Evolutionary conservation across 2,113 vertebrate genomes (phyloP), one percentile per base, ranked within the genome.

Genomic region (Chionodraco myersi): DNA sequence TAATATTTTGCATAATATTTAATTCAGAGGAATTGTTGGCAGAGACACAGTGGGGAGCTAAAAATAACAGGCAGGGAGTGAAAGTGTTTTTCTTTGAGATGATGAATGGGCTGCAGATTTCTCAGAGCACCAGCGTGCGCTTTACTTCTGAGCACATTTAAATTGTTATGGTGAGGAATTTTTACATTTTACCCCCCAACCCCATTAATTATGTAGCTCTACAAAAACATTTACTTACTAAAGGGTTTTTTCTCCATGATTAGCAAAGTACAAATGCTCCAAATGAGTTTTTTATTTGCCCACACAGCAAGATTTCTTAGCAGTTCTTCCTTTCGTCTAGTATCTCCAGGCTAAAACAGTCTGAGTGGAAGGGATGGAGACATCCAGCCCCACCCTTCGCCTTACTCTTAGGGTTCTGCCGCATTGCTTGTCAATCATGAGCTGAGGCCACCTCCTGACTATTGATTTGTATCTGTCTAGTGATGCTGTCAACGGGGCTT

Each of bases 401-500:
- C 47, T 10, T 14, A 34, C 73, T 47, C 67, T 65, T 67, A 48
- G 9, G 53, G 51, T 76, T 82, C 73, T 88, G 90, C 90, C 57
- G 86, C 88, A 88, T 75, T 69, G 88, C 81, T 30, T 86, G 79
- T 91, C 91, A 90, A 51, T 90, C 90, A 72, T 21, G 79, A 53
- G 52, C 71, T 5, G 60, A 30, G 58, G 69, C 84, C 63, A 18
- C 77, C 26, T 71, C 71, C 71, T 21, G 51, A 74, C 75, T 89
- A 91, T 90, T 85, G 91, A 93, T 90, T 59, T 77, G 78, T 78
- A 89, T 90, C 80, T 67, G 87, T 91, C 79, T 57, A 1, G 65
- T 79, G 79, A 53, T 14, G 70, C 80, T 79, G 90, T 89, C 83
- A 84, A 71, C 36, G 3, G 62, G 56, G 73, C 76, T 88, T 83